phyloP scores from a whole-genome alignment of 2,113 vertebrate genomes.

The Todiramphus saurophagus region DNA sequence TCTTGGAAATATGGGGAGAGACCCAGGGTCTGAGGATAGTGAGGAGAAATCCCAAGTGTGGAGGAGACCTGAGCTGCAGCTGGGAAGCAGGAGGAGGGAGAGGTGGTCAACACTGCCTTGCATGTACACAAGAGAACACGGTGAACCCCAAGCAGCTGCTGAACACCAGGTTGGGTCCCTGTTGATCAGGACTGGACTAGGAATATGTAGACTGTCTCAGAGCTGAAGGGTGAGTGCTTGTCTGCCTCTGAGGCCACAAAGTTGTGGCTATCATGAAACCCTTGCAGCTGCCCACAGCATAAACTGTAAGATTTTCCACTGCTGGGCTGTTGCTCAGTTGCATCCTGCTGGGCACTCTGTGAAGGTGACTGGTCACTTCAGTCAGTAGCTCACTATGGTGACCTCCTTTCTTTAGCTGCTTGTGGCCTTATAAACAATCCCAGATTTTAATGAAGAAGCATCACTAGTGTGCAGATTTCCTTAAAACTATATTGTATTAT shows the following conservation, averaged over 20 bases:
- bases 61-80: neutral
- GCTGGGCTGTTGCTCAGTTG: neutral
- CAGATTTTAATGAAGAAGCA: neutral
- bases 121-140: neutral
- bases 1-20: neutral
- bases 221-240: neutral
- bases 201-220: neutral
- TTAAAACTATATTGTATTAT: neutral
- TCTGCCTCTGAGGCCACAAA: neutral
- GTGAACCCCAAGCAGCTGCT: neutral
- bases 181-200: neutral
- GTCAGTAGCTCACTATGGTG: neutral
- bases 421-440: neutral
- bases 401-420: neutral
- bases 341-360: neutral
- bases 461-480: neutral
- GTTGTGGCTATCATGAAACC: neutral
- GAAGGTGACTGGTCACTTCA: neutral
- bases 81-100: neutral
- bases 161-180: neutral
- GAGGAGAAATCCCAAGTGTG: neutral
- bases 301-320: neutral
- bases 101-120: neutral
- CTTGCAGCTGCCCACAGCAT: neutral
- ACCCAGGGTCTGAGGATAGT: rapidly evolving